Conservation (phyloP, 2,113 vertebrate genomes). For the Scopus umbretta region DNA sequence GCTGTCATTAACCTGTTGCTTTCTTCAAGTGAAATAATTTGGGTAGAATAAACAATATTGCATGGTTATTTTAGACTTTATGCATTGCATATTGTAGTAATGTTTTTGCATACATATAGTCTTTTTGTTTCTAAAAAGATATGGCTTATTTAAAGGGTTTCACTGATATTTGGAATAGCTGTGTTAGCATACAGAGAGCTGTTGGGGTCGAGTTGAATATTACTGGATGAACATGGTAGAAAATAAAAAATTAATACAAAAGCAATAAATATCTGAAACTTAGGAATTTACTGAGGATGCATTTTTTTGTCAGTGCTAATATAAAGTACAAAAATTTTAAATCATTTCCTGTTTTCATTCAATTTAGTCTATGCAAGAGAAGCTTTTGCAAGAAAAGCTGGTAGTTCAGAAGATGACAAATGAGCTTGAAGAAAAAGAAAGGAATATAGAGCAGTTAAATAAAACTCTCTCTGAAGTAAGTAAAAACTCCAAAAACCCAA, state of each 20-base stretch:
- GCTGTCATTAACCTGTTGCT: not conserved
- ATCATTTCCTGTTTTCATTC: not conserved
- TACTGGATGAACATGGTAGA: not conserved
- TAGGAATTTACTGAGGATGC: not conserved
- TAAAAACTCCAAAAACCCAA: not conserved
- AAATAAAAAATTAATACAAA: not conserved
- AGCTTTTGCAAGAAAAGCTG: conserved; percentile 73
- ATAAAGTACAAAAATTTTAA: not conserved
- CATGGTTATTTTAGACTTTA: not conserved
- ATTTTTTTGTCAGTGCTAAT: not conserved
- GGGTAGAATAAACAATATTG: not conserved
- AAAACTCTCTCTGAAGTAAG: conserved; percentile 78
- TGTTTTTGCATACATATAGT: not conserved
- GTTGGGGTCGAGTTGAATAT: not conserved
- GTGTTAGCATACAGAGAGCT: not conserved
- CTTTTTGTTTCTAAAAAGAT: not conserved
- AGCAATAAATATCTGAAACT: not conserved
- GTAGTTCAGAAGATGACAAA: conserved; percentile 70
- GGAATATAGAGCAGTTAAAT: conserved; percentile 65
- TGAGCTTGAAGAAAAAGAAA: conserved; percentile 77
- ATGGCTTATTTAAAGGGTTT: not conserved
- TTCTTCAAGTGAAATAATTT: not conserved
- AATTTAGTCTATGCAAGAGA: conserved; percentile 77
- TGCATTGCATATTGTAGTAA: not conserved
- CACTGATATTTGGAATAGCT: not conserved